Conservation (phyloP, 1,140 invertebrate species). For the Orchesella cincta region DNA sequence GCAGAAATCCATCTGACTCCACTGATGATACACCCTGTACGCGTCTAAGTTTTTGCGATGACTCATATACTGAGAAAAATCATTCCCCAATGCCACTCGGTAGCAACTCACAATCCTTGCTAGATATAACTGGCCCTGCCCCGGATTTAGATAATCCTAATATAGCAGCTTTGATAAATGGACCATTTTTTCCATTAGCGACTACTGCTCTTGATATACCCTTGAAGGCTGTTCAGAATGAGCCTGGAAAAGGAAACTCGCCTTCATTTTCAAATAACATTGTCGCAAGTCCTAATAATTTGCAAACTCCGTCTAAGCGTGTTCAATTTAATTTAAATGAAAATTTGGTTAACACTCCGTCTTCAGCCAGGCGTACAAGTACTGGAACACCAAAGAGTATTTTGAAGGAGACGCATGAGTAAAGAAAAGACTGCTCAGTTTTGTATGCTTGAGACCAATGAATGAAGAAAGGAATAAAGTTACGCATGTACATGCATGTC, state of each 20-base stretch:
- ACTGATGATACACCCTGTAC: background rate
- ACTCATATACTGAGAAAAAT: background rate
- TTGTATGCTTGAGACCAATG: too few species aligned
- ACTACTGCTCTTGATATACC: background rate
- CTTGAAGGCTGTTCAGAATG: background rate
- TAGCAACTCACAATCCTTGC: background rate
- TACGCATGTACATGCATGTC: too few species aligned
- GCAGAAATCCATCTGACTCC: background rate
- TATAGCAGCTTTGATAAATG: constrained; percentile 35
- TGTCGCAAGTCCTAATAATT: background rate
- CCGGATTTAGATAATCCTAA: constrained; percentile 23
- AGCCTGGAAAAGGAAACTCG: background rate
- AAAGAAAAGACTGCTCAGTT: too few species aligned
- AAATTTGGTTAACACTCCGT: constrained; percentile 36
- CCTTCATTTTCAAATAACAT: background rate
- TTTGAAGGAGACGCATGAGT: constrained; percentile 34
- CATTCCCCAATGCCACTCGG: background rate
- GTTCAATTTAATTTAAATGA: constrained; percentile 43
- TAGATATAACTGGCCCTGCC: constrained; percentile 1
- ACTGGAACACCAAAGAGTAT: constrained; percentile 44
- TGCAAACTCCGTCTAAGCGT: constrained; percentile 36
- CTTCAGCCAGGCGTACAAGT: background rate
- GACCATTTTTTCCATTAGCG: background rate
- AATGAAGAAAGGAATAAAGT: too few species aligned
- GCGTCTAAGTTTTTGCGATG: background rate